Conservation (phyloP, 2,797 vertebrate genomes). For the Synaphobranchus kaupii region DNA sequence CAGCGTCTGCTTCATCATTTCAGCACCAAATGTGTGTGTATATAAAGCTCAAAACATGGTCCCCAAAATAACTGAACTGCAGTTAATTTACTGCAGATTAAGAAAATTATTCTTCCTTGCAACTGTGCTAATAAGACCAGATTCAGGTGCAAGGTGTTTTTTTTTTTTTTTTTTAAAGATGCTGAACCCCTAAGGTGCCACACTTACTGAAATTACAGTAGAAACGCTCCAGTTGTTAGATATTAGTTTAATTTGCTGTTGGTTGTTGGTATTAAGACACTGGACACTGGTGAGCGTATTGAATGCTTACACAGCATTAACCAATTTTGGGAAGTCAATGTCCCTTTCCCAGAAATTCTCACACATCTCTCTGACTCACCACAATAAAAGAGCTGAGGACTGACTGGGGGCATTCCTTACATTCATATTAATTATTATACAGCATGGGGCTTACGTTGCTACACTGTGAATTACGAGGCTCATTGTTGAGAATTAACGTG, state of each 20-base stretch:
- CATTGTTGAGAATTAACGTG: background rate
- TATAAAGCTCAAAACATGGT: background rate
- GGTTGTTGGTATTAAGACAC: background rate
- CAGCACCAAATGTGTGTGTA: background rate
- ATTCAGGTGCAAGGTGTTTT: background rate
- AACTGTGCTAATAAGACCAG: background rate
- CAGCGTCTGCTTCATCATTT: background rate
- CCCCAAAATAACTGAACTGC: background rate
- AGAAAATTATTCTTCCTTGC: background rate
- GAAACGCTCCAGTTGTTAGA: background rate
- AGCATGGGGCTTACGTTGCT: background rate
- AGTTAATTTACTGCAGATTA: background rate
- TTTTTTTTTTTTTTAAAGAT: background rate
- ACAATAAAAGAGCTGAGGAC: background rate
- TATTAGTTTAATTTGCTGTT: background rate
- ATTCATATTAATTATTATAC: background rate
- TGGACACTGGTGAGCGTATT: background rate
- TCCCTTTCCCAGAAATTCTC: background rate
- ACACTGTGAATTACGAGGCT: background rate
- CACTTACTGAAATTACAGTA: background rate
- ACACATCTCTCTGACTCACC: background rate
- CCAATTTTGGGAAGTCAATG: background rate
- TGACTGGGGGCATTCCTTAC: background rate
- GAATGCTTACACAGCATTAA: background rate
- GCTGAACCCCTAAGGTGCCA: background rate